These are phyloP conservation scores for Diplodus sargus DNA, from an alignment of 2,797 vertebrate species.

Conservation along the genomic window DNA sequence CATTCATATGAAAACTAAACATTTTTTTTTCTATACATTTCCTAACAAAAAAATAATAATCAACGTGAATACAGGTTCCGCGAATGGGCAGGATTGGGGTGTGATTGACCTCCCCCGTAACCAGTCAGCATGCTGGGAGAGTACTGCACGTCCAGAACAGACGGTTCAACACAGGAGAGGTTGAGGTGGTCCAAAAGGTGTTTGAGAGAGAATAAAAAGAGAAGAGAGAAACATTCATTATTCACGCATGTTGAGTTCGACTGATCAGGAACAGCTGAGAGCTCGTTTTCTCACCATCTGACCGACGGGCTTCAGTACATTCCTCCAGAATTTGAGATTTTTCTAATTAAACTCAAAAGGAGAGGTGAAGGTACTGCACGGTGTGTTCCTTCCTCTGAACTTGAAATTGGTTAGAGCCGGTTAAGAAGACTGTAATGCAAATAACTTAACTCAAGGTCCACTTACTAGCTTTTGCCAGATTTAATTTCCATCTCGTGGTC, in stretches of 20 bases:
- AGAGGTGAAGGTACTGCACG: background rate
- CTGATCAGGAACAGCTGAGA: background rate
- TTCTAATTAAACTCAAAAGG: slow-evolving; percentile 7
- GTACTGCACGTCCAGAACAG: slow-evolving; percentile 82
- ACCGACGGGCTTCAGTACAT: background rate
- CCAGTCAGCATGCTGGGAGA: slow-evolving; percentile 91
- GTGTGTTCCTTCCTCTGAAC: background rate
- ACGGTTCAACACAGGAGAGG: slow-evolving; percentile 29
- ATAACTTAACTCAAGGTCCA: background rate
- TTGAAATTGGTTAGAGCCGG: background rate
- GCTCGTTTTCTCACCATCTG: slow-evolving; percentile 35
- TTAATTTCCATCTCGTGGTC: slow-evolving; percentile 2
- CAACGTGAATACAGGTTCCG: slow-evolving; percentile 88
- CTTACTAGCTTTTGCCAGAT: slow-evolving; percentile 1
- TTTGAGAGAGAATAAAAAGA: slow-evolving; percentile 43
- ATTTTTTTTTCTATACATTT: slow-evolving; percentile 83
- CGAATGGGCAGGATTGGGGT: slow-evolving; percentile 85
- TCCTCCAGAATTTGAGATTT: background rate
- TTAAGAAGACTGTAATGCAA: background rate
- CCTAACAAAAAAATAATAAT: slow-evolving; percentile 81
- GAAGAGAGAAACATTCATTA: slow-evolving; percentile 56
- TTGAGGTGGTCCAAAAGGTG: slow-evolving; percentile 55
- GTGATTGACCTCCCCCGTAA: slow-evolving; percentile 88
- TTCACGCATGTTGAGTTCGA: slow-evolving; percentile 37
- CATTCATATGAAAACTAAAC: slow-evolving; percentile 89